These are phyloP conservation scores for Agrypnia vestita DNA, from an alignment of 1,140 invertebrate genomes.

Conservation along the genomic window DNA sequence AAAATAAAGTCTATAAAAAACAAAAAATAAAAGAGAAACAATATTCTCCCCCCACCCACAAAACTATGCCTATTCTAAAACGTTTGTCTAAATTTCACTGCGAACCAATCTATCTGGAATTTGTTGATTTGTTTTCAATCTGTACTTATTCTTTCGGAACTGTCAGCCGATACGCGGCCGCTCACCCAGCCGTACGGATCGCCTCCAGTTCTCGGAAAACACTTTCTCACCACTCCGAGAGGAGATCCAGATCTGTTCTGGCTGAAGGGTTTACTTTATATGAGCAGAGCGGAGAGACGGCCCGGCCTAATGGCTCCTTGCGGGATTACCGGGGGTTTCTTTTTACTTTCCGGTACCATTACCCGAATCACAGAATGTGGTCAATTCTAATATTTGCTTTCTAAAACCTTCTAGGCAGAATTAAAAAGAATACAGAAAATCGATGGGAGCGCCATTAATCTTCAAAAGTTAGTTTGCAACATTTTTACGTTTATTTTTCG, in stretches of 20 bases:
- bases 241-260: conserved; percentile 24
- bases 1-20: too few relatives aligned
- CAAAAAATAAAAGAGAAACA: too few relatives aligned
- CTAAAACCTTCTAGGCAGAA: not conserved
- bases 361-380: conserved; percentile 3
- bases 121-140: conserved; percentile 19
- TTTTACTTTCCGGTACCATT: conserved; percentile 9
- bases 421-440: not conserved
- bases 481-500: too few relatives aligned
- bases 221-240: not conserved
- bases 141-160: conserved; percentile 1
- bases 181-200: conserved; percentile 10
- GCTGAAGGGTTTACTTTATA: conserved; percentile 44
- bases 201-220: conserved; percentile 22
- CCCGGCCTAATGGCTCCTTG: conserved; percentile 44
- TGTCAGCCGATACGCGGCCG: conserved; percentile 1
- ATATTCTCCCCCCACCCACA: too few relatives aligned
- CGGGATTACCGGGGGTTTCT: conserved; percentile 32
- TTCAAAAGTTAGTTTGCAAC: too few relatives aligned
- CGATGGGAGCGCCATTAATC: too few relatives aligned
- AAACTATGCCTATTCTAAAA: too few relatives aligned
- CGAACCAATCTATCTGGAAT: not conserved
- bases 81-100: too few relatives aligned
- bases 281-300: conserved; percentile 33
- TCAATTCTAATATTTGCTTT: not conserved